Evolutionary conservation across 2,888 invertebrate species (phyloP), one percentile per base, ranked within the genome.

Genomic region (Drosophila leonis): DNA sequence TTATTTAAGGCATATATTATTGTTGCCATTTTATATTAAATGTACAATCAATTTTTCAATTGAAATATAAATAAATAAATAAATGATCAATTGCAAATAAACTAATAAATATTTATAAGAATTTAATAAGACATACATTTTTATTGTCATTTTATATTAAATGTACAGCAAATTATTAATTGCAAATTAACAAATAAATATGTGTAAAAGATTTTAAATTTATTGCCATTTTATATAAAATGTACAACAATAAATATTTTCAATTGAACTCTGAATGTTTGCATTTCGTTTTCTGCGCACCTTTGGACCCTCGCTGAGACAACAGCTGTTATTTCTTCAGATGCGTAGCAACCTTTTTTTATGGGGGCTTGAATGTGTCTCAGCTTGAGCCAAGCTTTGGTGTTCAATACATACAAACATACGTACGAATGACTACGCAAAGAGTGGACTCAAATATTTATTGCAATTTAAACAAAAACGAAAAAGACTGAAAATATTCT

Each of bases 251-350:
- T 10, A 41, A 49, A 57, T 33, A n/a, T 51, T 35, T 55, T 12
- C 12, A 3, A n/a, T 46, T 37, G 37, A 39, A 20, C n/a, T 18
- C 13, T 29, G 8, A 2, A 6, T 39, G 13, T 24, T 9, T 13
- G 29, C 39, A 20, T 54, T 39, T 35, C 10, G 8, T 33, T 13
- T 46, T 55, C 35, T 55, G 37, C 12, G 42, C 49, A 56, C n/a
- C 7, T 20, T 49, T 65, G 57, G 24, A 31, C 51, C 51, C 13
- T 20, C 33, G 18, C 10, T 0, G 3, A n/a, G 61, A 57, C 13
- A 68, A 65, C 66, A 68, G 67, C 67, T 68, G 67, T 51, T 8
- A 12, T 33, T 18, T 39, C 29, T 39, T n/a, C 39, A 49, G 54
- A 31, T 29, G 67, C 66, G 66, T 51, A 51, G 49, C 33, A 31